Conservation (phyloP, 2,797 vertebrate species). For the Ibycter americanus region DNA sequence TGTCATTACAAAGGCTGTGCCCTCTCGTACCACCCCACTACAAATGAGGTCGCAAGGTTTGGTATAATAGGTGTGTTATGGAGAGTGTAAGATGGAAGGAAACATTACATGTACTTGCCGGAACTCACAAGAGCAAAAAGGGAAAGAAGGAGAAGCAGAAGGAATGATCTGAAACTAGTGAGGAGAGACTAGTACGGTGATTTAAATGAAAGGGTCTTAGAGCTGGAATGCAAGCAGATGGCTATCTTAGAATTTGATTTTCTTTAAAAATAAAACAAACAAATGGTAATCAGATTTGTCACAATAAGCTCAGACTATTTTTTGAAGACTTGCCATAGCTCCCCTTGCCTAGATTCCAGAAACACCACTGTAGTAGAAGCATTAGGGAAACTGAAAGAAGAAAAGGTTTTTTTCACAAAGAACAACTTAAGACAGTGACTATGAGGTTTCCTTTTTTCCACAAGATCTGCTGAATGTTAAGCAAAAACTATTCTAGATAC, state of each 20-base stretch:
- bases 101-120: background rate
- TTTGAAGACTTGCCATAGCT: background rate
- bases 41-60: background rate
- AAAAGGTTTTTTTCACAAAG: background rate
- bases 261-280: background rate
- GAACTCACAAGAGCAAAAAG: background rate
- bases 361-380: background rate
- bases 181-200: background rate
- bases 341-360: background rate
- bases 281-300: background rate
- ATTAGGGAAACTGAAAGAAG: background rate
- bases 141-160: background rate
- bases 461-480: background rate
- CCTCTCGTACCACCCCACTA: background rate
- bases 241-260: background rate
- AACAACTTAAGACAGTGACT: background rate
- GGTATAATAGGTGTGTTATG: background rate
- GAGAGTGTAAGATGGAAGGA: background rate
- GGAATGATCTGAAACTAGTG: background rate
- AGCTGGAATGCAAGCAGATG: background rate
- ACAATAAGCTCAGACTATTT: background rate
- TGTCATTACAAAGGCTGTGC: background rate
- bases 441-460: background rate
- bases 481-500: background rate
- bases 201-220: background rate